Evolutionary conservation across 2,888 invertebrate species (phyloP), one percentile per base, ranked within the genome.

Genomic region (Lathronympha strigana): DNA sequence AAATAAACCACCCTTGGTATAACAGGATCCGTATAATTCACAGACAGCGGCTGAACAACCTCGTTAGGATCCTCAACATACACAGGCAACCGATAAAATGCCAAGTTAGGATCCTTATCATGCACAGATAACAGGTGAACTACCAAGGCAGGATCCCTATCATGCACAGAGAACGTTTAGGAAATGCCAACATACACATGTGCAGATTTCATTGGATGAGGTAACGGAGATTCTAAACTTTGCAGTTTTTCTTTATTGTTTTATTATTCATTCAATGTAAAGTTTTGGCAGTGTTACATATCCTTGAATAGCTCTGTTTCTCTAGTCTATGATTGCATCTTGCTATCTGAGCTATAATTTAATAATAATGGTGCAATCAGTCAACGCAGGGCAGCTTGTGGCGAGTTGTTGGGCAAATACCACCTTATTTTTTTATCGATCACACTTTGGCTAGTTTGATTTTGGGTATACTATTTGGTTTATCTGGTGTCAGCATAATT

Each of bases 51-150:
- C 23, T 49, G n/a, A 49, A 49, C 49, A n/a, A 49, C 25, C 49
- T 25, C 13, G 49, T 49, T 49, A 49, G 49, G 49, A 49, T 49
- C 49, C 49, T 49, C 25, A 49, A n/a, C 51, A 51, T 51, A 51
- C 31, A 33, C 33, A 51, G 51, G 19, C 19, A 33, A 31, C 49
- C n/a, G 49, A 49, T 49, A 25, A 49, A 49, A 23, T 25, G 25
- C 25, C 49, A 49, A 25, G 49, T 49, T 49, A 49, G 49, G 49
- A 49, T 49, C 49, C 49, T 49, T 49, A 49, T 49, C 49, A 49
- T 25, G 28, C 25, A 49, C 25, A 49, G 31, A 50, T 28, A 25
- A 25, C 6, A 25, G 25, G 25, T 25, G 25, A 25, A 25, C 25
- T 6, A 25, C 25, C 25, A 25, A 25, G 25, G 25, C 25, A 25